Evolutionary conservation across 2,888 invertebrate genomes (phyloP).

Genomic region (Pemphredon lugubris): DNA sequence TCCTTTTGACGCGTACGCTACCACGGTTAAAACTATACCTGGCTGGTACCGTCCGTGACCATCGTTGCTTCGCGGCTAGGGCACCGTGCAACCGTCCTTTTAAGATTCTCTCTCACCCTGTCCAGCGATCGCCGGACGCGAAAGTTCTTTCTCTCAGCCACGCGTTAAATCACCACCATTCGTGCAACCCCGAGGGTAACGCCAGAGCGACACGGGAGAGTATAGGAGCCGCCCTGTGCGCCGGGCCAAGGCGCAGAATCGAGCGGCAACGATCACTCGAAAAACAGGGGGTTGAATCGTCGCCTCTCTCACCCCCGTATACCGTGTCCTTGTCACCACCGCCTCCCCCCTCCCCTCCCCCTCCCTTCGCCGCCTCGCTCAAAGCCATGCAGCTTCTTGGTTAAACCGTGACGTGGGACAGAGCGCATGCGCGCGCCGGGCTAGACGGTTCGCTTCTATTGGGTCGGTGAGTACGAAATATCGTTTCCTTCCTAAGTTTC

Average conservation of each 20-base stretch:
- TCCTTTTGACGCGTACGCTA: background rate
- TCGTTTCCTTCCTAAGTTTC: too few species aligned
- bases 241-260: slow-evolving; percentile 72
- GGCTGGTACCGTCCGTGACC: slow-evolving; percentile 78
- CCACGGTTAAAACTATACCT: slow-evolving; percentile 68
- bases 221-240: slow-evolving; percentile 75
- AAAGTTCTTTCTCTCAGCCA: slow-evolving; percentile 42
- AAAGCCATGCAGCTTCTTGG: background rate
- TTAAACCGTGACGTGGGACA: too few species aligned
- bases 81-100: slow-evolving; percentile 16
- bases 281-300: slow-evolving; percentile 48
- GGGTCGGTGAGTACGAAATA: too few species aligned
- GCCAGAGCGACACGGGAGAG: slow-evolving; percentile 58
- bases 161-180: slow-evolving; percentile 65
- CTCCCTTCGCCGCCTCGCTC: background rate
- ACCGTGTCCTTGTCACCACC: slow-evolving; percentile 23
- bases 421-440: slow-evolving; percentile 35
- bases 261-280: slow-evolving; percentile 72
- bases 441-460: too few species aligned
- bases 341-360: too few species aligned
- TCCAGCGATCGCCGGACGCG: slow-evolving; percentile 46
- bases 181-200: slow-evolving; percentile 59
- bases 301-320: slow-evolving; percentile 29
- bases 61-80: slow-evolving; percentile 65
- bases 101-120: slow-evolving; percentile 22